Conservation (phyloP, 1,140 invertebrate genomes). For the Drosophila ercepeae region DNA sequence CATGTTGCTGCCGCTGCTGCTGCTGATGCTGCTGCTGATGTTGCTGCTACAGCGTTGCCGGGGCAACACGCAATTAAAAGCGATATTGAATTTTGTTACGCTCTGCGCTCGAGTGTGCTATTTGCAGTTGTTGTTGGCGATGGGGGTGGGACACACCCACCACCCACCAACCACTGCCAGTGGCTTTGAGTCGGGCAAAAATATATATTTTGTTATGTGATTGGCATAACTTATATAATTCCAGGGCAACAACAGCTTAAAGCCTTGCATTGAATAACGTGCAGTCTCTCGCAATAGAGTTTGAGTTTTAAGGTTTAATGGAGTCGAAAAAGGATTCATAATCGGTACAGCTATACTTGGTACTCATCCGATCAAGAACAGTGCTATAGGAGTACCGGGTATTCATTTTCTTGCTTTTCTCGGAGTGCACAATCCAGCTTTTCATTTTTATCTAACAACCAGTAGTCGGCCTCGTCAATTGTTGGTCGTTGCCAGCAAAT, state of each 20-base stretch:
- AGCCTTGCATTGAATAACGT: slow-evolving; percentile 19
- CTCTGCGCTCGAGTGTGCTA: slow-evolving; percentile 73
- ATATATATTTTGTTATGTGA: slow-evolving; percentile 74
- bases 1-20: slow-evolving; percentile 45
- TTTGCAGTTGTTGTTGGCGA: slow-evolving; percentile 49
- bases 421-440: background rate
- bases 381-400: too few relatives aligned
- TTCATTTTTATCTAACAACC: slow-evolving; percentile 3
- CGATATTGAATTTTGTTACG: slow-evolving; percentile 81
- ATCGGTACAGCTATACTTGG: too few relatives aligned
- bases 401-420: slow-evolving; percentile 21
- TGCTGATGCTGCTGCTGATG: slow-evolving; percentile 51
- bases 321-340: too few relatives aligned
- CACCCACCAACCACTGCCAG: too few relatives aligned
- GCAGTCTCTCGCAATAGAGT: background rate
- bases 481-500: slow-evolving; percentile 60
- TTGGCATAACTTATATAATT: slow-evolving; percentile 75
- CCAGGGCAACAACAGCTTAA: slow-evolving; percentile 14
- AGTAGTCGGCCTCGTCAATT: slow-evolving; percentile 48
- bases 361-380: too few relatives aligned
- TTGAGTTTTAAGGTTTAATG: slow-evolving; percentile 1
- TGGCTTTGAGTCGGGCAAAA: slow-evolving; percentile 67
- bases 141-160: too few relatives aligned
- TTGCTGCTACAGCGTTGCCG: slow-evolving; percentile 58
- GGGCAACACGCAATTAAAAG: slow-evolving; percentile 80